phyloP scores from a whole-genome alignment of 2,797 vertebrate genomes.

The Acanthurus lineatus region DNA sequence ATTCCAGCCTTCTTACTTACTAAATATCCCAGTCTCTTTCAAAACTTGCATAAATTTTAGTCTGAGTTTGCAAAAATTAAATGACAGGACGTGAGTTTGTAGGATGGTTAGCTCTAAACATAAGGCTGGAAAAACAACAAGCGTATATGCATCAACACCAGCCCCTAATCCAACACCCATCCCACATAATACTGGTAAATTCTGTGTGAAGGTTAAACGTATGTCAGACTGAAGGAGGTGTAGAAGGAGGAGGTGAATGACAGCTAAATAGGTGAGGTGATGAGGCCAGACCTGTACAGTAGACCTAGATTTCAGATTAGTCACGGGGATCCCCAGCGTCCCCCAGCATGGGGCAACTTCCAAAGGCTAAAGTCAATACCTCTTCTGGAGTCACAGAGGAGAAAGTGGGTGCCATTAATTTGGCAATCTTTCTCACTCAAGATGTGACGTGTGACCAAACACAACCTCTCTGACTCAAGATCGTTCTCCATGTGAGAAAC shows the following conservation, averaged over 20 bases:
- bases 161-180: too few species aligned
- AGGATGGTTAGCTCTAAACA: neutral
- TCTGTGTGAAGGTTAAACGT: conserved; percentile 15
- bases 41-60: neutral
- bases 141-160: neutral
- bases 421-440: conserved; percentile 66
- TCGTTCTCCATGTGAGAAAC: conserved; percentile 56
- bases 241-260: conserved; percentile 10
- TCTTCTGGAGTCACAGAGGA: conserved; percentile 65
- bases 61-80: neutral
- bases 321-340: conserved; percentile 53
- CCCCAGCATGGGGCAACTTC: conserved; percentile 60
- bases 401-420: conserved; percentile 66
- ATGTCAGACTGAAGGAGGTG: neutral
- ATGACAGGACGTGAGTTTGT: neutral
- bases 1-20: neutral
- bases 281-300: conserved; percentile 28
- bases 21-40: neutral
- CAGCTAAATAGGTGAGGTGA: conserved; percentile 9
- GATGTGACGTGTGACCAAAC: conserved; percentile 64
- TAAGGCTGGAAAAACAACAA: neutral
- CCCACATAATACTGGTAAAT: neutral
- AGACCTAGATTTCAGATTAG: conserved; percentile 69
- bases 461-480: conserved; percentile 64
- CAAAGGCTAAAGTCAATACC: conserved; percentile 72